A percentile compares a stretch with the other conserved stretches of the same genome.
Evolutionary conservation across 35 echinoderm and acorn worm genomes (phyloP).

Genomic region (Strongylocentrotus purpuratus): DNA sequence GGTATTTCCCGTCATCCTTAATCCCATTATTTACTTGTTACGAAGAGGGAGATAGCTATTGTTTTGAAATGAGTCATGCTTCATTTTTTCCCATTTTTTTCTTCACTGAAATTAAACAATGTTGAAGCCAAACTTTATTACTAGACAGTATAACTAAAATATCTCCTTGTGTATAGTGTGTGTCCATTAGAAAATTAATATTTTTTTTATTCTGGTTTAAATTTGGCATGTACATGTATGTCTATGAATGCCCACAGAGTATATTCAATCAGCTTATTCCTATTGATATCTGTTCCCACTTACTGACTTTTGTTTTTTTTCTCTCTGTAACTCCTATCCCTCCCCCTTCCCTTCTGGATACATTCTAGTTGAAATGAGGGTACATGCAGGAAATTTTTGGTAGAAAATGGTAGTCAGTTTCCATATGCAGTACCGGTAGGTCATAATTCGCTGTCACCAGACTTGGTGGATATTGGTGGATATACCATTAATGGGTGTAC

Average conservation of each 20-base stretch:
- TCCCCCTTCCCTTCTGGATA: background rate
- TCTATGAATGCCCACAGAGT: no score
- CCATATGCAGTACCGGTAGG: no score
- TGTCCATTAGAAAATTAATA: background rate
- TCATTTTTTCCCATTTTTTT: background rate
- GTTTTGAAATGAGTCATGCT: background rate
- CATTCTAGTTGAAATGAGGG: background rate
- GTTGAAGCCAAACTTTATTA: no score
- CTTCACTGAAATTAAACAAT: background rate
- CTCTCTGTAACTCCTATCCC: background rate
- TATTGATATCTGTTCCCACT: no score
- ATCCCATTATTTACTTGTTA: conserved; percentile 5
- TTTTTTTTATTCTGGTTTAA: background rate
- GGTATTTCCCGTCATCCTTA: background rate
- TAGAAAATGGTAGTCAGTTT: background rate
- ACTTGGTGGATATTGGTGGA: no score
- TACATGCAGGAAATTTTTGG: background rate
- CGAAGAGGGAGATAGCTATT: background rate
- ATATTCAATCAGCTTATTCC: no score
- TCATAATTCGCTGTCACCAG: no score
- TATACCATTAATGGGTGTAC: no score
- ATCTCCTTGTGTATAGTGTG: background rate
- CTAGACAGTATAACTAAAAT: background rate
- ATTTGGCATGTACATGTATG: background rate
- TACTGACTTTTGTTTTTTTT: background rate